Base-by-base conservation (phyloP, 2,113 vertebrate genomes). In the Nettapus auritus region DNA sequence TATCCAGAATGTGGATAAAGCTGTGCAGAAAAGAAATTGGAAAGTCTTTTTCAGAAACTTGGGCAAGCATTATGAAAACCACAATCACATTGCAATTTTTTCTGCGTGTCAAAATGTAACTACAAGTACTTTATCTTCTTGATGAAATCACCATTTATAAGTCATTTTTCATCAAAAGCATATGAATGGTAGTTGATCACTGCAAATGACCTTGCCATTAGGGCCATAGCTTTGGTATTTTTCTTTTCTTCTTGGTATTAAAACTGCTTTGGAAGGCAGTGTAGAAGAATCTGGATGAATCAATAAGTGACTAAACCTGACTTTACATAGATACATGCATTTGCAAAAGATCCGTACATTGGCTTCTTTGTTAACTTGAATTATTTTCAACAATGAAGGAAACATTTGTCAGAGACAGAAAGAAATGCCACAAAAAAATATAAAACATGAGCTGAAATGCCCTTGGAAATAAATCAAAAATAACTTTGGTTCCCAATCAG, bases 151-250 rank as follows among this genome's bases (percentile, higher is more conserved):
- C 59, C 84, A 91, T 96, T 97, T 97, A 73, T 67, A 94, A 97
- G 86, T 59, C 20, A 96, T 97, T 98, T 98, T 95, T 98, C 94
- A 95, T 97, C 89, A 91, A 94, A 93, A 88, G 57, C 6, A 3
- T 89, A 34, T 94, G 92, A 96, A 86, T 90, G n/a, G 88, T 93
- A 91, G 92, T 89, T 97, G 93, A 98, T 96, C 94, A 97, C 50
- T 19, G 19, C 87, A 98, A 98, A 98, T 95, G 82, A 92, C 88
- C 97, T 88, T 95, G 68, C 78, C 92, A 93, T 96, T 97, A 97
- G 89, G 84, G 93, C 63, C 69, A 88, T 90, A 95, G 74, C 53
- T 95, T 92, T 48, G 46, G 18, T 94, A 90, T 96, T 97, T 97
- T 96, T 96, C 83, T 95, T 97, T 85, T 66, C 66, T 91, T 57